Conservation (phyloP, 2,113 vertebrate species). For the Sminthopsis crassicaudata region DNA sequence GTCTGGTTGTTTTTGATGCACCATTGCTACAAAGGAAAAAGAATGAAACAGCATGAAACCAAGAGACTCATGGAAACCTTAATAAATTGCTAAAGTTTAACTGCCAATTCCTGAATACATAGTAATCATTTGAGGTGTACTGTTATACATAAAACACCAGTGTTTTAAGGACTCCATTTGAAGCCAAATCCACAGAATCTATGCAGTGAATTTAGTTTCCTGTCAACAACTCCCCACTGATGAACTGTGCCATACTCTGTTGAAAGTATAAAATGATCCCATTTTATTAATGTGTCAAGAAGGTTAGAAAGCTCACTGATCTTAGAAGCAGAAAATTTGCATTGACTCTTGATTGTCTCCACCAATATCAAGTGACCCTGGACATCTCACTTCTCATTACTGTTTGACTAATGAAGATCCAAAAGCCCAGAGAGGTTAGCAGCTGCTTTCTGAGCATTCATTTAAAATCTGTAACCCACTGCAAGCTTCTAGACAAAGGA, state of each 20-base stretch:
- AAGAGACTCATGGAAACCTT: not conserved
- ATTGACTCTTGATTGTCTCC: not conserved
- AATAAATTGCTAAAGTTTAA: slow-evolving; percentile 6
- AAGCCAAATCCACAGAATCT: not conserved
- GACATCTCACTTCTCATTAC: not conserved
- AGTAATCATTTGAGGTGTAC: not conserved
- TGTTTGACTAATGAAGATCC: not conserved
- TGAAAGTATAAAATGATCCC: not conserved
- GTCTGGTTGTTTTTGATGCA: not conserved
- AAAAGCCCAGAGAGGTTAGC: not conserved
- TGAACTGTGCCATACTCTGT: not conserved
- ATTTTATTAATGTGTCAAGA: not conserved
- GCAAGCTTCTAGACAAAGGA: not conserved
- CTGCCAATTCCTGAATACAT: not conserved
- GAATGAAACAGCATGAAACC: not conserved
- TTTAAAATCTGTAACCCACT: not conserved
- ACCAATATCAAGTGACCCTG: not conserved
- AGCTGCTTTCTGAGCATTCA: not conserved
- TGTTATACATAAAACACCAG: not conserved
- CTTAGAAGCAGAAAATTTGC: not conserved
- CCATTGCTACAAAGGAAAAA: not conserved
- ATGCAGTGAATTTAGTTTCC: not conserved
- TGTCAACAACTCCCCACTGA: not conserved
- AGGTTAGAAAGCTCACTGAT: too few species aligned
- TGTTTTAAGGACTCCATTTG: not conserved